Percentiles rank a stretch among this genome's conserved stretches.
Conservation (phyloP, 2,113 vertebrate species). For the Nyctereutes procyonoides region DNA sequence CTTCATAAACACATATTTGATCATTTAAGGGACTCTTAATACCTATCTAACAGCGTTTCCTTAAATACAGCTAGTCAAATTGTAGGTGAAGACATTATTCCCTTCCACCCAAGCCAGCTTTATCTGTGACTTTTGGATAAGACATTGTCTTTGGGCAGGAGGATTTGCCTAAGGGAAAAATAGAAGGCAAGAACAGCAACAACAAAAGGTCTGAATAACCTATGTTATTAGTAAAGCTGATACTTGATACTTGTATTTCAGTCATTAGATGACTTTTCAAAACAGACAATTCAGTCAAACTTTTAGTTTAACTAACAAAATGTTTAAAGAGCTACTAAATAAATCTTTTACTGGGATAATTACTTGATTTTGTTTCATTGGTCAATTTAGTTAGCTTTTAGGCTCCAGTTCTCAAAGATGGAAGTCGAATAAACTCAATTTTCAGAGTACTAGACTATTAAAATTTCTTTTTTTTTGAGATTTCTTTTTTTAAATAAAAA, state of each 20-base stretch:
- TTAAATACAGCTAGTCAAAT: slow-evolving; percentile 1
- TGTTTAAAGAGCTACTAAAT: background rate
- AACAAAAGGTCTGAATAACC: background rate
- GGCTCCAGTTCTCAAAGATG: background rate
- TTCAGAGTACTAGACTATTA: background rate
- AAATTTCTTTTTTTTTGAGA: background rate
- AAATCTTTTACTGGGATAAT: background rate
- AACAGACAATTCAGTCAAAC: slow-evolving; percentile 4
- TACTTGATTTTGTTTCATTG: slow-evolving; percentile 11
- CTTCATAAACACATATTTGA: slow-evolving; percentile 34
- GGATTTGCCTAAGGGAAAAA: background rate
- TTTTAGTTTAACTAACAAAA: background rate
- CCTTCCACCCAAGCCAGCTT: background rate
- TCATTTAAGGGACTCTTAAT: slow-evolving; percentile 13
- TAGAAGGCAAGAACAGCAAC: background rate
- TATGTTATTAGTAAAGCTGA: background rate
- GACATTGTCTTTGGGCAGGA: background rate
- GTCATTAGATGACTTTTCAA: background rate
- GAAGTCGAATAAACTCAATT: slow-evolving; percentile 16
- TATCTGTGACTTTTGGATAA: background rate
- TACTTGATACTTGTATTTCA: background rate
- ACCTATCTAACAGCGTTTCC: background rate
- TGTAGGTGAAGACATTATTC: background rate
- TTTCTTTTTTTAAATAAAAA: background rate
- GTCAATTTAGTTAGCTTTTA: background rate